Conservation (phyloP, 2,888 invertebrate genomes). For the Drosophila gaucha region DNA sequence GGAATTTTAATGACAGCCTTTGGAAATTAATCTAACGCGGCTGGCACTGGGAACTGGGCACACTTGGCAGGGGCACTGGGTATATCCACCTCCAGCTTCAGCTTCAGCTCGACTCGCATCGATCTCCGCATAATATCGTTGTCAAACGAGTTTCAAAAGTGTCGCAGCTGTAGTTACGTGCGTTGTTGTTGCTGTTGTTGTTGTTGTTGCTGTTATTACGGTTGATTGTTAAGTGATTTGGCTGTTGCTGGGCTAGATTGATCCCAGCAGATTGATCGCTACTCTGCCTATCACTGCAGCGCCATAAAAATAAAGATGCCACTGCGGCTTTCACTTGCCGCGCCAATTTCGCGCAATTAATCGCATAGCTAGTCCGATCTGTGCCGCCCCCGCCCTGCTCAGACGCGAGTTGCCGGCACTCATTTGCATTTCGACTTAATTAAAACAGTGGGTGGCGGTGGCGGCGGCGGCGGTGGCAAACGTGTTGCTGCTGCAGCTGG, state of each 20-base stretch:
- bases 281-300: conserved; percentile 20
- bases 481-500: conserved; percentile 13
- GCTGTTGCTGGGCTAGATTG: conserved; percentile 48
- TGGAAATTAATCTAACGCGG: conserved; percentile 79
- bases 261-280: conserved; percentile 33
- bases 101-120: conserved; percentile 21
- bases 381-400: conserved; percentile 50
- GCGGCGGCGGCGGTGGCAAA: conserved; percentile 8
- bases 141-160: conserved; percentile 76
- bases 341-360: conserved; percentile 76
- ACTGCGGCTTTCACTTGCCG: conserved; percentile 72
- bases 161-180: conserved; percentile 65
- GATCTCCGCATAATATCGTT: conserved; percentile 63
- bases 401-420: conserved; percentile 41
- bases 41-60: conserved; percentile 54
- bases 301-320: conserved; percentile 72
- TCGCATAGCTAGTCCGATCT: conserved; percentile 71
- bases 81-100: conserved; percentile 7
- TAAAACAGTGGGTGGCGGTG: conserved; percentile 73
- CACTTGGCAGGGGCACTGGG: conserved; percentile 14
- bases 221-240: conserved; percentile 76
- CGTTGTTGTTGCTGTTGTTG: conserved; percentile 20
- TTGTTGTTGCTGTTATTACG: conserved; percentile 40
- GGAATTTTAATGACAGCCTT: conserved; percentile 81
- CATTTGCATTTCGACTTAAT: conserved; percentile 76